phyloP scores from a whole-genome alignment of 2,113 vertebrate genomes.

The Daubentonia madagascariensis region DNA sequence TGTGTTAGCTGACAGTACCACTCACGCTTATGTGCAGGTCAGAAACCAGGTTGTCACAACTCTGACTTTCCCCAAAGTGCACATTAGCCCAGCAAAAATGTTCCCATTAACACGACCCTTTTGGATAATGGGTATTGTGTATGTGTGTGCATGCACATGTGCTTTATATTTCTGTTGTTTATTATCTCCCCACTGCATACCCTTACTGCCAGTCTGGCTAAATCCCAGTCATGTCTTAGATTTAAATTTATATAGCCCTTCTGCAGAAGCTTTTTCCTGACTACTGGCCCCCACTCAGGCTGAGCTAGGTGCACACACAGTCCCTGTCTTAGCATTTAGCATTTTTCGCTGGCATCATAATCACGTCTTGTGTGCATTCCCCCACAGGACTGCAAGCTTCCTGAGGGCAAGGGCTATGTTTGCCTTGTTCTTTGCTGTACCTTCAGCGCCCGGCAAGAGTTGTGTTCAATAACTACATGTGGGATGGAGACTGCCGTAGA shows the following conservation, averaged over 20 bases:
- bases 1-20: neutral
- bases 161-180: neutral
- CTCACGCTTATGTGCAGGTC: neutral
- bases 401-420: neutral
- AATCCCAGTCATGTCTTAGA: neutral
- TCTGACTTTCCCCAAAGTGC: neutral
- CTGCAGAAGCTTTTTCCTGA: neutral
- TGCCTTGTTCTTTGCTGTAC: neutral
- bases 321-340: no score
- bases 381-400: neutral
- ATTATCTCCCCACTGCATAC: neutral
- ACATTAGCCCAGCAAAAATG: neutral
- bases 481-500: neutral
- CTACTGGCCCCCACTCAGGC: neutral
- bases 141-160: accelerated
- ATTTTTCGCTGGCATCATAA: neutral
- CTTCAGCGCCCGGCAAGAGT: neutral
- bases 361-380: accelerated
- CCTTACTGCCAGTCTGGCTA: neutral
- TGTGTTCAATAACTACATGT: neutral
- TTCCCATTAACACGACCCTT: neutral
- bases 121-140: neutral
- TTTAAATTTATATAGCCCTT: neutral
- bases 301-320: accelerated
- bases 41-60: neutral